Evolutionary conservation across 2,888 invertebrate genomes (phyloP).

Genomic region (Oxytorus armatus): DNA sequence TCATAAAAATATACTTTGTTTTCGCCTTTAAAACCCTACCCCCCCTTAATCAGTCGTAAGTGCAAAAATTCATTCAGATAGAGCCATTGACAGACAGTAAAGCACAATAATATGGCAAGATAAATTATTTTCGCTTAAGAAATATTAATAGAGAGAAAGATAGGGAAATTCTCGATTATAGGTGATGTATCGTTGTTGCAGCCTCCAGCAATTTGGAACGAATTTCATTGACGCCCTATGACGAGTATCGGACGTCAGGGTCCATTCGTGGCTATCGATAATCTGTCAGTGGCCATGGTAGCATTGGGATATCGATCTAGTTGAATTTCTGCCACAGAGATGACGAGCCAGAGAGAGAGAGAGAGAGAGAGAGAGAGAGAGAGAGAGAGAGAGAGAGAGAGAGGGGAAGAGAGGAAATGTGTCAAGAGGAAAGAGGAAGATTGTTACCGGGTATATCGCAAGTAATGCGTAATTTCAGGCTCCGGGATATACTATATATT

Average conservation of each 20-base stretch:
- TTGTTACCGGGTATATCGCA: slow-evolving; percentile 16
- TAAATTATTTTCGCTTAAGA: not conserved
- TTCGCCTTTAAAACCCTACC: too few species aligned
- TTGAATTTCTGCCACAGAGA: slow-evolving; percentile 6
- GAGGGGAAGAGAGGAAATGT: slow-evolving; percentile 9
- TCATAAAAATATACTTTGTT: too few species aligned
- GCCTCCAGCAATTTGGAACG: slow-evolving; percentile 15
- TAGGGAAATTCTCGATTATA: slow-evolving; percentile 24
- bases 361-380: slow-evolving; percentile 13
- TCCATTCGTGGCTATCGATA: slow-evolving; percentile 44
- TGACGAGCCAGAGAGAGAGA: slow-evolving; percentile 12
- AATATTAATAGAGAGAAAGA: not conserved
- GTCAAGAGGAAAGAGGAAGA: slow-evolving; percentile 22
- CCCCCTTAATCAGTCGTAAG: too few species aligned
- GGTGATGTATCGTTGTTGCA: not conserved
- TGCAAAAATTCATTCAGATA: too few species aligned
- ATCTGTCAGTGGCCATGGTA: slow-evolving; percentile 47
- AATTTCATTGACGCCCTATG: slow-evolving; percentile 42
- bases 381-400: slow-evolving; percentile 14
- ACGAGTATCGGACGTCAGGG: slow-evolving; percentile 40
- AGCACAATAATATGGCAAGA: not conserved
- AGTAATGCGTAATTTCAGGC: slow-evolving; percentile 17
- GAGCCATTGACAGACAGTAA: not conserved
- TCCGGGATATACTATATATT: too few species aligned
- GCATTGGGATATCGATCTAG: slow-evolving; percentile 34